Conservation (phyloP, 2,113 vertebrate genomes). For the Uropsilus gracilis region DNA sequence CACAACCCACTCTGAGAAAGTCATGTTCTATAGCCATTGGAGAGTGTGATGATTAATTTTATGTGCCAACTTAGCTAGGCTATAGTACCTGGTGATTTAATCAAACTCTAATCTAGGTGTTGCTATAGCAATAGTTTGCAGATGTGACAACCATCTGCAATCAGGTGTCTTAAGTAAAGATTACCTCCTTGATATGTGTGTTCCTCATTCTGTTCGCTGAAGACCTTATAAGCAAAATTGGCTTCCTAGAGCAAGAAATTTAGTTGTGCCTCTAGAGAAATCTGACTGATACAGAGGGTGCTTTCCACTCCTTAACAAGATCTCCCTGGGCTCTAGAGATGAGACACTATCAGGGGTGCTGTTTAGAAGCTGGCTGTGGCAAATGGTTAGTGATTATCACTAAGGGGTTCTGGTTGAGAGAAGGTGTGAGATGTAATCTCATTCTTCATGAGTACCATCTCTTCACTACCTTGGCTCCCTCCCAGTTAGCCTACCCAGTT, state of each 20-base stretch:
- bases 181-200: background rate
- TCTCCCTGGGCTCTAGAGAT: background rate
- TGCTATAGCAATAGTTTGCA: background rate
- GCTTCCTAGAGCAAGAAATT: background rate
- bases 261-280: background rate
- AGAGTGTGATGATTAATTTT: background rate
- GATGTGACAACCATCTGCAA: no score
- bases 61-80: background rate
- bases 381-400: background rate
- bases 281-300: background rate
- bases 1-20: fast-evolving
- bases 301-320: background rate
- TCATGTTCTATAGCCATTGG: no score
- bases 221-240: background rate
- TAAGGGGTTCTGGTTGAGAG: background rate
- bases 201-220: background rate
- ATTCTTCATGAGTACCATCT: background rate
- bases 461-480: no score
- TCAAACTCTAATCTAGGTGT: background rate
- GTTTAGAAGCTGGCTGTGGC: background rate
- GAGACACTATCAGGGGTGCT: background rate
- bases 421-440: background rate
- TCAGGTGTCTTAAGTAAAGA: background rate
- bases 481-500: background rate
- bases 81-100: background rate